phyloP scores from a whole-genome alignment of 2,113 vertebrate species.

The Ahaetulla prasina region DNA sequence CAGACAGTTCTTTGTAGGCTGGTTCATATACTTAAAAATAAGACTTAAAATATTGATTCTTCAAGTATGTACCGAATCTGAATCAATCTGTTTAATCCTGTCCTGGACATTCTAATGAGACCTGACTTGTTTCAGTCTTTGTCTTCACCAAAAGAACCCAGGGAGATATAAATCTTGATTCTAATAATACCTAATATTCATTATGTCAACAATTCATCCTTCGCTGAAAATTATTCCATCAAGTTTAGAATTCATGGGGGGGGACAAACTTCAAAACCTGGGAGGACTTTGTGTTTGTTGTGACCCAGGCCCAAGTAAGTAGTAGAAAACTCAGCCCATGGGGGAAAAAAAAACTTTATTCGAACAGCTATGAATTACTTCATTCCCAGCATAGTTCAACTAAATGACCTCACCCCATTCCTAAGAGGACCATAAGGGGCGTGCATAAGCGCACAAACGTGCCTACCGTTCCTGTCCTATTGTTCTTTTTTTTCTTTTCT shows the following conservation, averaged over 20 bases:
- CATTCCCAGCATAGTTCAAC: too few species aligned
- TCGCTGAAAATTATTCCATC: neutral
- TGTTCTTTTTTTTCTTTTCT: too few species aligned
- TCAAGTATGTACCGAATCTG: neutral
- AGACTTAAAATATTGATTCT: neutral
- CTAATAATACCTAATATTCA: neutral
- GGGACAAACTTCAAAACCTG: neutral
- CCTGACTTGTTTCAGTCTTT: neutral
- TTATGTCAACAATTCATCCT: too few species aligned
- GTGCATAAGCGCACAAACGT: too few species aligned
- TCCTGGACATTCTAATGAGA: neutral
- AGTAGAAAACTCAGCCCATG: too few species aligned
- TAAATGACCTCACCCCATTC: too few species aligned
- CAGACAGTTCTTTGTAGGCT: neutral
- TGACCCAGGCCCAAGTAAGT: too few species aligned
- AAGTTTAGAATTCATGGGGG: neutral
- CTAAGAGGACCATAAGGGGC: too few species aligned
- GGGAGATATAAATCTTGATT: neutral
- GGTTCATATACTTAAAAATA: neutral
- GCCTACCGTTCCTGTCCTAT: too few species aligned
- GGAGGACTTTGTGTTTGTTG: neutral
- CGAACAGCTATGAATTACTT: too few species aligned
- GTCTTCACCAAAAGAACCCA: neutral
- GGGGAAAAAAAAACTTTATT: too few species aligned
- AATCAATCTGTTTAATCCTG: neutral